Evolutionary conservation across 1,140 invertebrate species (phyloP).

Genomic region (Amphibalanus amphitrite): DNA sequence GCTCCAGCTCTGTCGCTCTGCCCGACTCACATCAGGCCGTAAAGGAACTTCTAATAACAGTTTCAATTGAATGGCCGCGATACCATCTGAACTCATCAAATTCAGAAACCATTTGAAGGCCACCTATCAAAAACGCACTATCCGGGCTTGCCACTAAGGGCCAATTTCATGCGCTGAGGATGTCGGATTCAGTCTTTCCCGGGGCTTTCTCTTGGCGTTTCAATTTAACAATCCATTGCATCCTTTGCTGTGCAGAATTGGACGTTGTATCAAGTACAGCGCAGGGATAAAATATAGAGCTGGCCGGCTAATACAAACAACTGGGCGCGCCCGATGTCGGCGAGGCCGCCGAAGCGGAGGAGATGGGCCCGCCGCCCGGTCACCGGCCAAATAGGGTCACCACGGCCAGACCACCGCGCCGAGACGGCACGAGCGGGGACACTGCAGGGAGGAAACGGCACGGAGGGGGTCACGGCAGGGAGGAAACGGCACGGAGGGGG

Average conservation of each 20-base stretch:
- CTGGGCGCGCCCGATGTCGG: too few species aligned
- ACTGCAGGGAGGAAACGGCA: too few species aligned
- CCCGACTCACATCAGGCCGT: not conserved
- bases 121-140: not conserved
- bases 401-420: too few species aligned
- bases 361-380: too few species aligned
- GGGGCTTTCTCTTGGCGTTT: not conserved
- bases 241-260: not conserved
- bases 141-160: not conserved
- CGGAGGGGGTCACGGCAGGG: too few species aligned
- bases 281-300: not conserved
- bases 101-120: constrained; percentile 1
- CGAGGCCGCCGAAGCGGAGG: too few species aligned
- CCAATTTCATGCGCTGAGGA: not conserved
- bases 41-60: not conserved
- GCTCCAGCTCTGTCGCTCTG: too few species aligned
- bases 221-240: constrained; percentile 1
- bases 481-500: too few species aligned
- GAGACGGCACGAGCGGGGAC: too few species aligned
- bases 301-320: not conserved
- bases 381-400: too few species aligned
- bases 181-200: not conserved
- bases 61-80: not conserved
- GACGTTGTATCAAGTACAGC: not conserved
- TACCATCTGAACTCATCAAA: constrained; percentile 1